Conservation (phyloP, 1,140 invertebrate species). For the Anastrepha obliqua region DNA sequence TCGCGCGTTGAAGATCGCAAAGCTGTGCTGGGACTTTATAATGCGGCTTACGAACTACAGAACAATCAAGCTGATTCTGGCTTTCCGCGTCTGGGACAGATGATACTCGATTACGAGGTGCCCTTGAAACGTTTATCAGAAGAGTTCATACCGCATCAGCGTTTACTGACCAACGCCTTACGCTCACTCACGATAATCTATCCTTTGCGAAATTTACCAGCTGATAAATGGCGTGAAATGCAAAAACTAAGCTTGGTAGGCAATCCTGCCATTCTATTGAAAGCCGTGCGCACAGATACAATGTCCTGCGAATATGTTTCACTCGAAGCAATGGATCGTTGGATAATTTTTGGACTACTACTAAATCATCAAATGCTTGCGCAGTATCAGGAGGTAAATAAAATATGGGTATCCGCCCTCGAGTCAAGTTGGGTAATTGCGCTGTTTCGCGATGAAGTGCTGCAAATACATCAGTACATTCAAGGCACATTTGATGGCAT, state of each 20-base stretch:
- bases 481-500: constrained; percentile 95
- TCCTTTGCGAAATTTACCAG: constrained; percentile 90
- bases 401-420: constrained; percentile 93
- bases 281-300: constrained; percentile 94
- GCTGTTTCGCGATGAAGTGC: constrained; percentile 97
- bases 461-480: constrained; percentile 96
- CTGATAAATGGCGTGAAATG: constrained; percentile 94
- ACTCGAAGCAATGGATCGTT: constrained; percentile 95
- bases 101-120: constrained; percentile 98
- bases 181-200: constrained; percentile 92
- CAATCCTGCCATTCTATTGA: constrained; percentile 92
- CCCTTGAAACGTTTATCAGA: constrained; percentile 97
- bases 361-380: constrained; percentile 89
- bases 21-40: constrained; percentile 96
- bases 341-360: constrained; percentile 96
- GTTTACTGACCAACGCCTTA: constrained; percentile 89
- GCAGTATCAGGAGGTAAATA: constrained; percentile 86
- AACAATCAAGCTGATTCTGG: constrained; percentile 92
- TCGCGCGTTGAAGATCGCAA: constrained; percentile 98
- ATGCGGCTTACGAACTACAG: constrained; percentile 97
- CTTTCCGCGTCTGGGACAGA: constrained; percentile 95
- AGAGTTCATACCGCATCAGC: constrained; percentile 96
- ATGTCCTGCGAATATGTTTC: constrained; percentile 98
- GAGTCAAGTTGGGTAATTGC: constrained; percentile 96
- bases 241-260: constrained; percentile 95